A percentile compares a stretch with the other conserved stretches of the same genome.
phyloP scores from a whole-genome alignment of 2,113 vertebrate genomes.

The Pycnonotus jocosus region DNA sequence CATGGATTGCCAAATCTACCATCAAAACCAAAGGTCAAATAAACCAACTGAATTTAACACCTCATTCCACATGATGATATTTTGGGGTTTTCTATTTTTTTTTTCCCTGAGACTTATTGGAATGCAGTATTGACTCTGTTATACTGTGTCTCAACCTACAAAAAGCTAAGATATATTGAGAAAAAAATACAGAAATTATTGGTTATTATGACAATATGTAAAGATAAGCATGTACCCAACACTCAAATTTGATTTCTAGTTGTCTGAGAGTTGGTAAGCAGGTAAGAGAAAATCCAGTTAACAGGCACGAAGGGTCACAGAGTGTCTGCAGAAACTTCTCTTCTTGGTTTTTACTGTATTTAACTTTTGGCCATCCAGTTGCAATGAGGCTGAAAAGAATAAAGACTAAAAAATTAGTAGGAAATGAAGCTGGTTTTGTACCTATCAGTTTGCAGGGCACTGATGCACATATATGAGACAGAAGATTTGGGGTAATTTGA shows the following conservation, averaged over 20 bases:
- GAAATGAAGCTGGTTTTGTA: neutral
- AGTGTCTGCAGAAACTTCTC: neutral
- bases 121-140: neutral
- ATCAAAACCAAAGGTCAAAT: neutral
- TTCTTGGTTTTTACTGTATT: neutral
- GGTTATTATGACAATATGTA: neutral
- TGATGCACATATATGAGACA: neutral
- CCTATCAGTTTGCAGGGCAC: neutral
- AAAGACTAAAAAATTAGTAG: neutral
- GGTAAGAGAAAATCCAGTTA: neutral
- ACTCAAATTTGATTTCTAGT: neutral
- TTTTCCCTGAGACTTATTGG: neutral
- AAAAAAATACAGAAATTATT: neutral
- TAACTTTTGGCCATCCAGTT: neutral
- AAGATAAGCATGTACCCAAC: neutral
- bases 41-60: neutral
- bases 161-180: neutral
- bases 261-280: neutral
- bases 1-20: neutral
- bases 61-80: neutral
- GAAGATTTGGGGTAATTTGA: constrained; percentile 11
- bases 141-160: neutral
- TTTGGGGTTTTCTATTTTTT: neutral
- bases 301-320: neutral
- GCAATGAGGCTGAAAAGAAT: neutral